Conservation (phyloP, 2,888 invertebrate genomes). For the Epirrhoe tristata region DNA sequence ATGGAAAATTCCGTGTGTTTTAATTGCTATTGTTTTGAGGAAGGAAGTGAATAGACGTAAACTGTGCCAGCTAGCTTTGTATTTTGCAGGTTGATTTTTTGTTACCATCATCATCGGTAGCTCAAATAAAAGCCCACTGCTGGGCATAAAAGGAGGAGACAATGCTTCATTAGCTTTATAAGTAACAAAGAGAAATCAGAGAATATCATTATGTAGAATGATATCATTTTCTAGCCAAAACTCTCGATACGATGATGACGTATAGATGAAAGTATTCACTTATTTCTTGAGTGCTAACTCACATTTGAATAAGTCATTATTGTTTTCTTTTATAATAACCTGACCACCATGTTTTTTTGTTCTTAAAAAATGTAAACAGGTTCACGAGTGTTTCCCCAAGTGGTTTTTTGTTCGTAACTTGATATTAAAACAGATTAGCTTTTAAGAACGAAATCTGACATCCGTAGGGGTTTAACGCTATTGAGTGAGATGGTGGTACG, state of each 20-base stretch:
- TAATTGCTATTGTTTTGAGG: conserved; percentile 45
- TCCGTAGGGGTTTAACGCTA: conserved; percentile 35
- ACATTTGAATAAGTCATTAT: neutral
- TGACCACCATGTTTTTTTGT: neutral
- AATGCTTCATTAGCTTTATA: neutral
- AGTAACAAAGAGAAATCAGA: conserved; percentile 8
- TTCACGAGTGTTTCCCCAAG: too few relatives aligned
- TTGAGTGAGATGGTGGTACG: conserved; percentile 39
- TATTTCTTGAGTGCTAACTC: neutral
- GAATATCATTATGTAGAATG: conserved; percentile 19
- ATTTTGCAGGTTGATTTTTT: neutral
- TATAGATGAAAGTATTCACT: conserved; percentile 30
- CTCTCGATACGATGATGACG: conserved; percentile 22
- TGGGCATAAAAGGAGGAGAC: neutral
- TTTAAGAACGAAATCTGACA: conserved; percentile 14
- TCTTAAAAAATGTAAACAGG: too few relatives aligned
- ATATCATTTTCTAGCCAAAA: conserved; percentile 22
- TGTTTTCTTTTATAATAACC: neutral
- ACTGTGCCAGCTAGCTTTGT: conserved; percentile 5
- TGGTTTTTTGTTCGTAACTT: neutral
- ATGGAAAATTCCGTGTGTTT: conserved; percentile 46
- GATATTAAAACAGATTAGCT: neutral
- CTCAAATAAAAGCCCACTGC: too few relatives aligned
- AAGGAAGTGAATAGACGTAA: conserved; percentile 34
- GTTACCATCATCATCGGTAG: too few relatives aligned